A percentile compares a stretch with the other conserved stretches of the same genome.
Conservation (phyloP, 2,797 vertebrate species). For the Denticeps clupeoides region DNA sequence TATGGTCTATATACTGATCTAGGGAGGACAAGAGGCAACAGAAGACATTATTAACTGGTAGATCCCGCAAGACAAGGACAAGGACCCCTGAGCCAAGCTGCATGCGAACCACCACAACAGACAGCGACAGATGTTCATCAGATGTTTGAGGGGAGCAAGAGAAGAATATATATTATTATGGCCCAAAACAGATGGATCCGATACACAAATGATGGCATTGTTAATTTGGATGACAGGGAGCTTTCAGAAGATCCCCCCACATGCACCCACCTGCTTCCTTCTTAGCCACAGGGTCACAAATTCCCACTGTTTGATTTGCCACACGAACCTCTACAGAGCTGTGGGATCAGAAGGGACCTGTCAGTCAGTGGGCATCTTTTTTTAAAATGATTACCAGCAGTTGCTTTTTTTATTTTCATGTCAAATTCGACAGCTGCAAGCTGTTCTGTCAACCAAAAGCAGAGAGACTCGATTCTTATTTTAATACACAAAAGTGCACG, state of each 20-base stretch:
- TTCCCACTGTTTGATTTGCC: constrained; percentile 16
- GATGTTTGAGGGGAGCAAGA: background rate
- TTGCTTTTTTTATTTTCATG: background rate
- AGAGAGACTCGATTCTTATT: background rate
- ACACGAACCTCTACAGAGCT: constrained; percentile 17
- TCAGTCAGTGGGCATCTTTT: constrained; percentile 30
- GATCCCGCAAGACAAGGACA: background rate
- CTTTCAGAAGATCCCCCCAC: background rate
- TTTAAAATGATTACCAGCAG: constrained; percentile 18
- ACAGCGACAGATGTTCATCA: constrained; percentile 5
- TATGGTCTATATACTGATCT: too few relatives aligned
- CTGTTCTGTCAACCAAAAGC: background rate
- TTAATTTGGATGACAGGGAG: constrained; percentile 4
- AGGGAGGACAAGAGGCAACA: background rate
- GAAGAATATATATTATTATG: background rate
- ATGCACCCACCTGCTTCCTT: background rate
- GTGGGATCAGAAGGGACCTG: background rate
- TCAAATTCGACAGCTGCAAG: background rate
- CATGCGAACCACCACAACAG: background rate
- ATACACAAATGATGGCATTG: background rate
- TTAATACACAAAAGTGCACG: constrained; percentile 5
- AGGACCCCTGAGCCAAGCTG: background rate
- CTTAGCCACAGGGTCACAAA: background rate
- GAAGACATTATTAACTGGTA: background rate
- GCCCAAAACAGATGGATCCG: background rate